Conservation (phyloP, 2,797 vertebrate species). For the Brachyalestes nurse region DNA sequence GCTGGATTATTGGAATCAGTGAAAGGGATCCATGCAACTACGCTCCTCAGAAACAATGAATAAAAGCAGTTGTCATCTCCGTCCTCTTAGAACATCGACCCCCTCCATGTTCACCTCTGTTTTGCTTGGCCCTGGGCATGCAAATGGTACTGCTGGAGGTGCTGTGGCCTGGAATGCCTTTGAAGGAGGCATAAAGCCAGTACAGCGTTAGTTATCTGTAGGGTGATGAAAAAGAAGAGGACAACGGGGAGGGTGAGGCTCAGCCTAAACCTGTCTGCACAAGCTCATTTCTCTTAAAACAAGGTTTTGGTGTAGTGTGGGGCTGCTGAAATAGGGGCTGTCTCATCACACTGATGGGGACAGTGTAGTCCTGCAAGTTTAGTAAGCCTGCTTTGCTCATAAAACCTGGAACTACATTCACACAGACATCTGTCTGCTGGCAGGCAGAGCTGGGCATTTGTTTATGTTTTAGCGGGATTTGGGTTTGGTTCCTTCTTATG, state of each 20-base stretch:
- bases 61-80: constrained; percentile 13
- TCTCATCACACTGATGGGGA: not conserved
- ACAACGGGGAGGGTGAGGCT: constrained; percentile 43
- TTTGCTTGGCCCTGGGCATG: constrained; percentile 61
- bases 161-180: constrained; percentile 61
- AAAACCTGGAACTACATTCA: not conserved
- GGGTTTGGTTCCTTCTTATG: not conserved
- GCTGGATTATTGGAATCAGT: not conserved
- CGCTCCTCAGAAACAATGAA: constrained; percentile 27
- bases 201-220: constrained; percentile 54
- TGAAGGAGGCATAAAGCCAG: constrained; percentile 48
- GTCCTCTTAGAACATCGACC: constrained; percentile 25
- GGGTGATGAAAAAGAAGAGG: constrained; percentile 45
- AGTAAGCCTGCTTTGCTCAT: not conserved
- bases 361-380: not conserved
- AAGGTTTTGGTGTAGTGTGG: constrained; percentile 40
- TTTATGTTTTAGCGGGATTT: not conserved
- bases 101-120: constrained; percentile 39
- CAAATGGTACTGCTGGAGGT: constrained; percentile 51
- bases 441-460: not conserved
- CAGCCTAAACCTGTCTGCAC: constrained; percentile 56
- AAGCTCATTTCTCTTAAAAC: constrained; percentile 42
- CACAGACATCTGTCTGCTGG: not conserved
- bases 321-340: constrained; percentile 25
- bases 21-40: not conserved